Conservation (phyloP, 2,113 vertebrate species). For the Todiramphus saurophagus region DNA sequence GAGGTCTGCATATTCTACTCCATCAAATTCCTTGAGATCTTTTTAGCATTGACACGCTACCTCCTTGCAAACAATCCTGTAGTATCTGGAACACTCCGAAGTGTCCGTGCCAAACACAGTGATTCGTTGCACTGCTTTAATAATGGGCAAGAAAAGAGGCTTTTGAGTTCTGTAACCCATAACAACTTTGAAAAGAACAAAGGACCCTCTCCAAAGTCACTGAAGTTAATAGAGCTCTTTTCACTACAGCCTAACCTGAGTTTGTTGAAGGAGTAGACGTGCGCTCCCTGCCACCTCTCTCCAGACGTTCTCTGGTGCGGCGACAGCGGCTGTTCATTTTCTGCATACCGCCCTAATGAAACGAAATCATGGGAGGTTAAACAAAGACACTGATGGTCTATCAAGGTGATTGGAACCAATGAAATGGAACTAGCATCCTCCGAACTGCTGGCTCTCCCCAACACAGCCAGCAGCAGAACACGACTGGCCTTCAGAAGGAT, state of each 20-base stretch:
- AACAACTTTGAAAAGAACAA: constrained; percentile 58
- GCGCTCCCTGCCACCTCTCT: constrained; percentile 1
- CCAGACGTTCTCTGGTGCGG: not conserved
- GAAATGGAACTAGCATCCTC: not conserved
- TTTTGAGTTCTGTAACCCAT: constrained; percentile 47
- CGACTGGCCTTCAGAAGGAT: not conserved
- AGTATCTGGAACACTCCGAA: not conserved
- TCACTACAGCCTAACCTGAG: not conserved
- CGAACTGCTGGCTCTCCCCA: not conserved
- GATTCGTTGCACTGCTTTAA: constrained; percentile 31
- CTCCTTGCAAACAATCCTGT: not conserved
- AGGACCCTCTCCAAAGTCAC: constrained; percentile 55
- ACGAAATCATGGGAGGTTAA: not conserved
- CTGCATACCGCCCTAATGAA: not conserved
- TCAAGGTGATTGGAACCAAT: constrained; percentile 20
- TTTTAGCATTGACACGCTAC: not conserved
- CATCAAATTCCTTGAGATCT: not conserved
- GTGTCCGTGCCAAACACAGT: not conserved
- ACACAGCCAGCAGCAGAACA: not conserved
- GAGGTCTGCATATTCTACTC: not conserved
- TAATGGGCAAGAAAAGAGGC: constrained; percentile 50
- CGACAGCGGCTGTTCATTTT: not conserved
- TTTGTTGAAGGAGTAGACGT: not conserved
- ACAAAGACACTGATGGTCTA: constrained; percentile 10
- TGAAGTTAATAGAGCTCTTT: constrained; percentile 52